phyloP scores from a whole-genome alignment of 2,888 invertebrate genomes.

The Chaitophorus viminalis region DNA sequence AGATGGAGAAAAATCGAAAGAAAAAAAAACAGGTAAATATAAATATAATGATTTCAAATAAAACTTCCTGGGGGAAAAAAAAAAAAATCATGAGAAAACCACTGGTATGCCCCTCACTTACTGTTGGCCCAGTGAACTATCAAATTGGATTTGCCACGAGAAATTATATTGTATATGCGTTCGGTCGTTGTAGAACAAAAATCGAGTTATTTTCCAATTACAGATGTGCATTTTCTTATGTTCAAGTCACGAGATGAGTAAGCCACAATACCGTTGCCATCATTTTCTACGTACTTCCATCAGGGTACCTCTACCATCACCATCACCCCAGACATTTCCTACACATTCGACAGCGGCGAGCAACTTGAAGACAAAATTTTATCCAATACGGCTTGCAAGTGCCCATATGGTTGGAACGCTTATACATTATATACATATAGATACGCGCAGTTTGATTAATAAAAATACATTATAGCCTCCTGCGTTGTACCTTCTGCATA shows the following conservation, averaged over 20 bases:
- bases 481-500: too few species aligned
- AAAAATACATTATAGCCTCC: not conserved
- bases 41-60: slow-evolving; percentile 34
- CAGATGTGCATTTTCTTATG: slow-evolving; percentile 33
- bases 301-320: too few species aligned
- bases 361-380: not conserved
- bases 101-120: not conserved
- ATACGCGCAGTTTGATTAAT: slow-evolving; percentile 1
- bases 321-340: not conserved
- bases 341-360: slow-evolving; percentile 6
- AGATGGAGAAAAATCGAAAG: not conserved
- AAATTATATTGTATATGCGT: slow-evolving; percentile 21
- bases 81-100: not conserved
- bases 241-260: slow-evolving; percentile 20
- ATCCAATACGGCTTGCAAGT: not conserved
- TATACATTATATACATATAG: not conserved
- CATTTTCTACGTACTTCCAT: not conserved
- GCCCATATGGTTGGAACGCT: not conserved
- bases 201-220: slow-evolving; percentile 59
- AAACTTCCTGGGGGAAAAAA: slow-evolving; percentile 30
- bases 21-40: not conserved
- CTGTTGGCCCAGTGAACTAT: slow-evolving; percentile 49
- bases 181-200: slow-evolving; percentile 21
- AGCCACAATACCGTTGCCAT: not conserved
- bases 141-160: slow-evolving; percentile 47